Evolutionary conservation across 1,140 invertebrate genomes (phyloP).

Genomic region (Drosophila baimaii): DNA sequence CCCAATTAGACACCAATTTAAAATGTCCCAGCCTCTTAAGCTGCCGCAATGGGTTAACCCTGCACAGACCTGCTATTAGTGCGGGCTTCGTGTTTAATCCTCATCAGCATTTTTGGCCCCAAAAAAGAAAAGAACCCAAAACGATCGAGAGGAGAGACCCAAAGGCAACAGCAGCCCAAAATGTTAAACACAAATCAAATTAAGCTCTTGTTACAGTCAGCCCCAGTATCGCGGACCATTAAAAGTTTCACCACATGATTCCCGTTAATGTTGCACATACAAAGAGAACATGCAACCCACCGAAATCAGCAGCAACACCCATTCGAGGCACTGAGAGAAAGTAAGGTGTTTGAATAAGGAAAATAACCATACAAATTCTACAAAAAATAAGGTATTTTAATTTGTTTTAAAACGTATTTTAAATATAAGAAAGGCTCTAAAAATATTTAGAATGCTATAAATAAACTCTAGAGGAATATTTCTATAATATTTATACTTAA

Average conservation of each 20-base stretch:
- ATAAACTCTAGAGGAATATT: too few relatives aligned
- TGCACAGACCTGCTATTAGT: conserved; percentile 29
- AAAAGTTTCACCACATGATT: conserved; percentile 76
- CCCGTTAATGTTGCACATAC: conserved; percentile 59
- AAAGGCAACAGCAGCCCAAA: conserved; percentile 25
- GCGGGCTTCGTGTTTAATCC: conserved; percentile 60
- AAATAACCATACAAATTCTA: neutral
- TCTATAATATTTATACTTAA: too few relatives aligned
- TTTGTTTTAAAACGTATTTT: too few relatives aligned
- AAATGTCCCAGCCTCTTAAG: conserved; percentile 12
- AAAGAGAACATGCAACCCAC: conserved; percentile 53
- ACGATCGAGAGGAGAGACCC: conserved; percentile 1
- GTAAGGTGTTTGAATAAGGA: neutral
- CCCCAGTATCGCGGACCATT: conserved; percentile 44
- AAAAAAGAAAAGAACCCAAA: conserved; percentile 23
- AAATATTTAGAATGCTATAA: too few relatives aligned
- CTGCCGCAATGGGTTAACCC: conserved; percentile 20
- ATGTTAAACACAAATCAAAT: conserved; percentile 71
- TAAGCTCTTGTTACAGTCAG: conserved; percentile 66
- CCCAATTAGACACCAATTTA: conserved; percentile 14
- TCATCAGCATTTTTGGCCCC: conserved; percentile 53
- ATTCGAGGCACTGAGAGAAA: conserved; percentile 18
- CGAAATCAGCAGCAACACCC: conserved; percentile 41
- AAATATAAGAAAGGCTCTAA: too few relatives aligned
- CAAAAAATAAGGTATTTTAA: too few relatives aligned